Evolutionary conservation across 2,888 invertebrate genomes (phyloP), one percentile per base, ranked within the genome.

Genomic region (Epistrophella euchroma): DNA sequence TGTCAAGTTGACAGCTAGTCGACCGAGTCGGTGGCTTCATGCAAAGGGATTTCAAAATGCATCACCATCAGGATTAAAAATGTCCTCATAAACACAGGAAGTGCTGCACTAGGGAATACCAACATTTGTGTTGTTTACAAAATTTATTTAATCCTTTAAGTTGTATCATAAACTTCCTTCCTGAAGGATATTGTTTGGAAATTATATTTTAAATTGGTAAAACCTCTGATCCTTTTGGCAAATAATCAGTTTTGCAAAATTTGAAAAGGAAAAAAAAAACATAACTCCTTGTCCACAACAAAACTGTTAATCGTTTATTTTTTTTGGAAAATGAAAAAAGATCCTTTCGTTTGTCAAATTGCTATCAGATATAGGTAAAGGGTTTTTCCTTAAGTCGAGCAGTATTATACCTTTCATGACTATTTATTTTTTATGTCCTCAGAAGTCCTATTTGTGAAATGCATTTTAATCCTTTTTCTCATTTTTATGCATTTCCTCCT

Each of bases 201-300:
- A 76, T 35, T 80, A 85, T 80, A 85, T 85, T 73, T 47, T 70
- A 76, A 60, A 80, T 77, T 76, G 47, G 32, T 73, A 60, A 80
- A 73, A 85, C 73, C 80, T 80, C 37, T 73, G 72, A 85, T 80
- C 85, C 85, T 73, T 73, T 80, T 62, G 80, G 45, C 76, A 85
- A 85, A 70, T 85, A 85, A 80, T 80, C 76, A 80, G 55, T 73
- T 84, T 75, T 70, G 72, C 71, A 60, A 85, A 52, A 25, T 7
- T 52, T 19, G 4, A 19, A 11, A 50, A 50, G 19, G 47, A 50
- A 7, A 40, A 43, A 22, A 6, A 64, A 15, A 35, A 75, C 72
- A 85, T 62, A 80, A 85, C 85, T 85, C 75, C 76, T 72, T 76
- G 60, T 77, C 72, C 62, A 72, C 81, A 81, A 86, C 81, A 86